phyloP scores from a whole-genome alignment of 2,797 vertebrate genomes.

The Bovichtus variegatus region DNA sequence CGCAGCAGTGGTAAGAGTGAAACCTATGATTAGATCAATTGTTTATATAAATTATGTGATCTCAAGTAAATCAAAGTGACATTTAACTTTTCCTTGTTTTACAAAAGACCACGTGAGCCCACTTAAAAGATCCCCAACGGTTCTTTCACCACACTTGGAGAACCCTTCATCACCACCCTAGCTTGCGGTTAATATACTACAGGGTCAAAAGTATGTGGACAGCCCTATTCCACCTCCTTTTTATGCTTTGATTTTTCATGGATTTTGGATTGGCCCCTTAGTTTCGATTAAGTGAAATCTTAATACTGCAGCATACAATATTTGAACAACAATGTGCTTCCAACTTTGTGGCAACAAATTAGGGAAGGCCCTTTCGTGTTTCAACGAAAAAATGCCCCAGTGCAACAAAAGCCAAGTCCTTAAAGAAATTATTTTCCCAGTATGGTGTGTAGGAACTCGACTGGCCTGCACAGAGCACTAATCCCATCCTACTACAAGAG shows the following conservation, averaged over 20 bases:
- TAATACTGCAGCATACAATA: background rate
- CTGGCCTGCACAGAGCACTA: background rate
- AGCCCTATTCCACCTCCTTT: background rate
- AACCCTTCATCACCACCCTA: background rate
- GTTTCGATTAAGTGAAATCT: constrained; percentile 7
- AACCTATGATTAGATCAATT: constrained; percentile 40
- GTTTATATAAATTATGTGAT: constrained; percentile 43
- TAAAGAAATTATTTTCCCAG: background rate
- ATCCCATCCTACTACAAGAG: background rate
- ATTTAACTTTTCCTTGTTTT: constrained; percentile 30
- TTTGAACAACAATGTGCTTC: constrained; percentile 13
- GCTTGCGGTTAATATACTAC: background rate
- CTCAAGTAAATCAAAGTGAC: constrained; percentile 39
- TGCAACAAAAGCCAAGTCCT: background rate
- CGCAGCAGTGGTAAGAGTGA: constrained; percentile 3
- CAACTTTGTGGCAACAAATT: background rate
- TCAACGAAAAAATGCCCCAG: background rate
- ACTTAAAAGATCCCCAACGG: background rate
- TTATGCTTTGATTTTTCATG: constrained; percentile 2
- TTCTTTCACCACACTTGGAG: constrained; percentile 21
- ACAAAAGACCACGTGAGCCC: constrained; percentile 4
- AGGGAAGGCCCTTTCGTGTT: background rate
- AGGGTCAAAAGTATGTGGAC: constrained; percentile 20
- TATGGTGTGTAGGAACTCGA: background rate
- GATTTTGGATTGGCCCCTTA: background rate